Percentiles rank a stretch among this genome's conserved stretches.
Evolutionary conservation across 2,797 vertebrate species (phyloP).

Genomic region (Anableps anableps): DNA sequence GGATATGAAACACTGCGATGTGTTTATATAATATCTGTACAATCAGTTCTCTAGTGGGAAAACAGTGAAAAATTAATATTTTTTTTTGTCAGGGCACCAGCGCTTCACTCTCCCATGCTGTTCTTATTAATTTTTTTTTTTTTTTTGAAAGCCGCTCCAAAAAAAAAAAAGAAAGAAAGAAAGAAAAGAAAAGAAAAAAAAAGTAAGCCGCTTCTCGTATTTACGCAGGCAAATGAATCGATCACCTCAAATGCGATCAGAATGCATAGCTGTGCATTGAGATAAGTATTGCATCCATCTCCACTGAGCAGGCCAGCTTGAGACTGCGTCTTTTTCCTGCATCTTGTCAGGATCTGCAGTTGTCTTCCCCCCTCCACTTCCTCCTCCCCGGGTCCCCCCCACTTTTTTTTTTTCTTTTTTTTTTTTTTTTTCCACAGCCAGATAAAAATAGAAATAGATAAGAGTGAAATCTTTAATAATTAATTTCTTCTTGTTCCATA

Average conservation of each 20-base stretch:
- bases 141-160: constrained; percentile 1
- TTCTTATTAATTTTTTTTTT: neutral
- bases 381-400: constrained; percentile 27
- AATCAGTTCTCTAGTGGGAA: constrained; percentile 32
- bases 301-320: constrained; percentile 40
- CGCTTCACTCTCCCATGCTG: neutral
- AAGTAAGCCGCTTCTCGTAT: constrained; percentile 40
- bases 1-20: constrained; percentile 33
- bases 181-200: constrained; percentile 37
- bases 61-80: neutral
- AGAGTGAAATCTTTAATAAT: constrained; percentile 74
- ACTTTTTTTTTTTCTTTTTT: too few species aligned
- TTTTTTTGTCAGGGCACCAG: neutral
- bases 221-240: constrained; percentile 39
- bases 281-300: constrained; percentile 59
- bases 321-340: constrained; percentile 73
- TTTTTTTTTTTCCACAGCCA: constrained; percentile 2
- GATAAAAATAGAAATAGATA: constrained; percentile 76
- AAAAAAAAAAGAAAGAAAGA: constrained; percentile 36
- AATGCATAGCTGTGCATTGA: constrained; percentile 54
- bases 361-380: constrained; percentile 38
- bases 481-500: constrained; percentile 71
- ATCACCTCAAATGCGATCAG: constrained; percentile 33
- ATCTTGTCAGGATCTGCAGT: constrained; percentile 75
- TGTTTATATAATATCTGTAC: constrained; percentile 53